Base-by-base conservation (phyloP, 2,113 vertebrate genomes). In the Xiphias gladius region DNA sequence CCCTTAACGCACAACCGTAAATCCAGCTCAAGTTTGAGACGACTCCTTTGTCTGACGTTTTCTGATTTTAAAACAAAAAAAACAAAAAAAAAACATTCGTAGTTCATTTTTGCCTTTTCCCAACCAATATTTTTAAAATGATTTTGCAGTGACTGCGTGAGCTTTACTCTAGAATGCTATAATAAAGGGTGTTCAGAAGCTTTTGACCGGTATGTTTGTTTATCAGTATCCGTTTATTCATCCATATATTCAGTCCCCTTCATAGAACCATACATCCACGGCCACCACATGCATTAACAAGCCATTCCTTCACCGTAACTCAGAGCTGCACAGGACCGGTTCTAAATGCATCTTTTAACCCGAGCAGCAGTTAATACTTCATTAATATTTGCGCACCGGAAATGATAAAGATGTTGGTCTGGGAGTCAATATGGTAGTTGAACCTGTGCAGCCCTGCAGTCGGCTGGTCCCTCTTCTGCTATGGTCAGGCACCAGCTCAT, bases 111-210 rank as follows among this genome's bases (percentile, higher is more conserved):
- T 30, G 1, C 58, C 16, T 26, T 57, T 26, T 57, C n/a, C 52
- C 22, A 54, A 54, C 57, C 37, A 62, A 35, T 59, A 30, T 35
- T 37, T 11, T 26, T 59, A 3, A 59, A 58, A 1, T 58, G 14
- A 26, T 26, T 58, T 58, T 58, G 9, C 19, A 55, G 22, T n/a
- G 54, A 39, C 3, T 6, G 32, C 32, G 32, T 35, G 32, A 11
- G n/a, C 35, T 32, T 37, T 8, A 50, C 67, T 3, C 8, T 26
- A 39, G 0, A 39, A 11, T 9, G 8, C 13, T 35, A 0, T 9
- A 39, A 26, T 72, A 46, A 58, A 22, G 37, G 41, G 61, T 79
- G 87, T 80, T 86, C 67, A 73, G 41, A 84, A 86, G 68, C n/a
- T 2, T 72, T 79, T 70, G 80, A 28, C 8, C 37, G 48, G 30